These are phyloP conservation scores for Epirrhoe tristata DNA, from an alignment of 2,888 invertebrate genomes.

Conservation along the genomic window DNA sequence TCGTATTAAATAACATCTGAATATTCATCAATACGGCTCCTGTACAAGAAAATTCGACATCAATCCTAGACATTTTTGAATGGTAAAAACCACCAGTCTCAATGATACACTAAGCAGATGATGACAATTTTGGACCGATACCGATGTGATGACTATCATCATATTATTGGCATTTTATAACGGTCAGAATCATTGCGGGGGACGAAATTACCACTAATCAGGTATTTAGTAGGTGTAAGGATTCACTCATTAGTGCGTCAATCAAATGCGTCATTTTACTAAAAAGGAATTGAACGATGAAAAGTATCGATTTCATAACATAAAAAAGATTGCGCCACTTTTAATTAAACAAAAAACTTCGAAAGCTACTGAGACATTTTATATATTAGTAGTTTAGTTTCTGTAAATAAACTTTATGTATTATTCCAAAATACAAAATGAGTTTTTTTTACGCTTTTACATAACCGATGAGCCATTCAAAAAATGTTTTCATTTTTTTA, in stretches of 20 bases:
- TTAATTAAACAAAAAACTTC: not conserved
- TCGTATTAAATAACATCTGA: too few relatives aligned
- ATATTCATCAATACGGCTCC: too few relatives aligned
- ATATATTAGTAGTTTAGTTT: too few relatives aligned
- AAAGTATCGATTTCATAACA: slow-evolving; percentile 32
- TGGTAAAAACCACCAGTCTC: not conserved
- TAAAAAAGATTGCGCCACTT: slow-evolving; percentile 14
- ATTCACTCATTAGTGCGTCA: slow-evolving; percentile 29
- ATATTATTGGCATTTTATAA: slow-evolving; percentile 16
- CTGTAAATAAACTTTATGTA: too few relatives aligned
- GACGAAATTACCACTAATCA: slow-evolving; percentile 27
- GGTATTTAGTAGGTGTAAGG: slow-evolving; percentile 35
- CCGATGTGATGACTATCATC: slow-evolving; percentile 5
- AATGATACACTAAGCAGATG: slow-evolving; percentile 4
- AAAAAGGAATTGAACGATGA: slow-evolving; percentile 24
- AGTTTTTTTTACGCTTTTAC: too few relatives aligned
- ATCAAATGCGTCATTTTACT: slow-evolving; percentile 35
- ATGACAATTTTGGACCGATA: not conserved
- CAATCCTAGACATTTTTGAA: not conserved
- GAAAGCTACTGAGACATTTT: too few relatives aligned
- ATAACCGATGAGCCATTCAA: too few relatives aligned
- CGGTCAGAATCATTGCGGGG: slow-evolving; percentile 33
- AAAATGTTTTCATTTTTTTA: too few relatives aligned
- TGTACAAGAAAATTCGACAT: too few relatives aligned
- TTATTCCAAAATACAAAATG: too few relatives aligned